Conservation (phyloP, 1,140 invertebrate genomes). For the Drosophila sturtevanti region DNA sequence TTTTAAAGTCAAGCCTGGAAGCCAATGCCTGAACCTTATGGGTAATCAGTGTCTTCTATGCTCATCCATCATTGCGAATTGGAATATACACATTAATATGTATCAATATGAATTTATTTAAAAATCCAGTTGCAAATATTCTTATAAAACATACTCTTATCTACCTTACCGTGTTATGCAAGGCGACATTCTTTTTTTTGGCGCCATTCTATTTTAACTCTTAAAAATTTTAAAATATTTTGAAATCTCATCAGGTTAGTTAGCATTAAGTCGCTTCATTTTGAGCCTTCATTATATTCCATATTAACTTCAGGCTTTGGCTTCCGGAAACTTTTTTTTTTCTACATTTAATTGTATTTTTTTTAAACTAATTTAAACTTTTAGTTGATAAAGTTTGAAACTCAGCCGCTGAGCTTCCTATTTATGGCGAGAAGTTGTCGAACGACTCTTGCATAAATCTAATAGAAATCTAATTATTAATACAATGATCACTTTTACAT, state of each 20-base stretch:
- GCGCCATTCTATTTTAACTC: neutral
- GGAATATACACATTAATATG: slow-evolving; percentile 31
- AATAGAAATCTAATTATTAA: slow-evolving; percentile 14
- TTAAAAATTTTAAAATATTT: neutral
- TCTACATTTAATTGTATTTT: neutral
- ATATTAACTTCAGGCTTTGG: neutral
- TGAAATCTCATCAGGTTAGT: neutral
- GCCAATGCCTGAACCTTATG: slow-evolving; percentile 8
- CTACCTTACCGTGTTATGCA: neutral
- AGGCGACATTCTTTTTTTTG: too few relatives aligned
- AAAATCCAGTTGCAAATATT: slow-evolving; percentile 23
- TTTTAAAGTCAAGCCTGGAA: neutral
- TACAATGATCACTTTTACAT: slow-evolving; percentile 12
- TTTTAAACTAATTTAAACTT: neutral
- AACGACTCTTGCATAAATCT: slow-evolving; percentile 55
- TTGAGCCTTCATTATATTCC: neutral
- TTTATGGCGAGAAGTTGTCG: slow-evolving; percentile 52
- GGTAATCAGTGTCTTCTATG: slow-evolving; percentile 70
- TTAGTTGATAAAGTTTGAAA: slow-evolving; percentile 49
- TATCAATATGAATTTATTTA: too few relatives aligned
- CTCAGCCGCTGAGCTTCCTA: slow-evolving; percentile 70
- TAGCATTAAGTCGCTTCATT: neutral
- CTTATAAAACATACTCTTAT: slow-evolving; percentile 5
- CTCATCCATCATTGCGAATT: slow-evolving; percentile 39
- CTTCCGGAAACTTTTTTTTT: neutral